phyloP scores from a whole-genome alignment of 2,113 vertebrate genomes.

The Panurus biarmicus region DNA sequence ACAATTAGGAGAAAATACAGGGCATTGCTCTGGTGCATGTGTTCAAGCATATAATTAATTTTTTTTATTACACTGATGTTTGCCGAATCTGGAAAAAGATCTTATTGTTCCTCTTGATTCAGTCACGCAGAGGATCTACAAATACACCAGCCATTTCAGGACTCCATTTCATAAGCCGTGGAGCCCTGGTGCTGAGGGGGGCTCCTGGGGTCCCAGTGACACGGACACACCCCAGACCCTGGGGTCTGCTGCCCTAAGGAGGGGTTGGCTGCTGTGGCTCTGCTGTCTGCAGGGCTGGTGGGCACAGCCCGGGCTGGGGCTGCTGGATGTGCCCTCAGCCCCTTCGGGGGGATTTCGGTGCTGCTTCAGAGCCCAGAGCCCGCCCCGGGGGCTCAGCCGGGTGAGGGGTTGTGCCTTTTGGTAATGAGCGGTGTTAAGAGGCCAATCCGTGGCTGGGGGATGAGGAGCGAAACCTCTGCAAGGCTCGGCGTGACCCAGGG shows the following conservation, averaged over 20 bases:
- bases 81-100: constrained; percentile 64
- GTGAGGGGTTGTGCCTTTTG: not conserved
- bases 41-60: constrained; percentile 70
- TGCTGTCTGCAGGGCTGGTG: not conserved
- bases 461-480: not conserved
- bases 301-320: not conserved
- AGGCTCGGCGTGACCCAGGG: not conserved
- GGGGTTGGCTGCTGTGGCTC: not conserved
- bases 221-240: accelerated
- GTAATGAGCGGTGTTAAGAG: not conserved
- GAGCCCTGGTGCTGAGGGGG: not conserved
- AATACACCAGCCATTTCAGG: constrained; percentile 15
- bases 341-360: not conserved
- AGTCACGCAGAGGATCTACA: constrained; percentile 50
- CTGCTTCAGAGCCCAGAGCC: not conserved
- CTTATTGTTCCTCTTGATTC: constrained; percentile 42
- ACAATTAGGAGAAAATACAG: constrained; percentile 73
- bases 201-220: accelerated
- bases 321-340: not conserved
- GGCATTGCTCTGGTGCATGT: constrained; percentile 62
- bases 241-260: not conserved
- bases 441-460: not conserved
- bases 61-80: constrained; percentile 65
- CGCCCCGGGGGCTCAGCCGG: accelerated
- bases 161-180: not conserved